Evolutionary conservation across 1,140 invertebrate genomes (phyloP).

Genomic region (Bilobella aurantiaca): DNA sequence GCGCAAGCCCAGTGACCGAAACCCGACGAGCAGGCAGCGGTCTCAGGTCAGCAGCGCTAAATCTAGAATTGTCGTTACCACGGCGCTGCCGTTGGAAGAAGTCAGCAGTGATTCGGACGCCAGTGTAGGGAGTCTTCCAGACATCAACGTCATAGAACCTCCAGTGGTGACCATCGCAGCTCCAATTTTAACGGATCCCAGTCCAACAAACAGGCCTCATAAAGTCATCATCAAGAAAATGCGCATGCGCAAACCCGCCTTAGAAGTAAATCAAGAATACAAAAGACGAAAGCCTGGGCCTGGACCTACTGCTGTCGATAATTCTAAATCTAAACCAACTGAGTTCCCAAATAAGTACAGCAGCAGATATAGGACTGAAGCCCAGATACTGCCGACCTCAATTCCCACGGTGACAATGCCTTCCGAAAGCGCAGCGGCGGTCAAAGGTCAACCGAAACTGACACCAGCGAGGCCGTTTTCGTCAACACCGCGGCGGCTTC

Average conservation of each 20-base stretch:
- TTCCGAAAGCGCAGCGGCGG: background rate
- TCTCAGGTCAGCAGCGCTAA: too few species aligned
- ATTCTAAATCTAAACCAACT: slow-evolving; percentile 1
- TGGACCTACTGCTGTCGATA: too few species aligned
- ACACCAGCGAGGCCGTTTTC: background rate
- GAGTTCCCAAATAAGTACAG: slow-evolving; percentile 14
- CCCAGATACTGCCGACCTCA: background rate
- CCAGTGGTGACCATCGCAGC: background rate
- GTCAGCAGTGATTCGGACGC: too few species aligned
- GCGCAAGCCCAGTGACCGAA: too few species aligned
- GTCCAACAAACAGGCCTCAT: background rate
- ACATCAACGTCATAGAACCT: background rate
- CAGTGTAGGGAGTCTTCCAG: too few species aligned
- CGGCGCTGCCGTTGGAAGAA: too few species aligned
- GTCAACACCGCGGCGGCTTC: background rate
- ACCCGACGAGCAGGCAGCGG: too few species aligned
- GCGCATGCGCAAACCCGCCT: background rate
- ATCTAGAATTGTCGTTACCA: too few species aligned
- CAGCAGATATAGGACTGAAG: background rate
- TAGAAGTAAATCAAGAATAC: background rate
- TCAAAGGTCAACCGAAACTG: background rate
- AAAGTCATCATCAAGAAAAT: background rate
- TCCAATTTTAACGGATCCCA: background rate
- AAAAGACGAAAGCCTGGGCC: too few species aligned
- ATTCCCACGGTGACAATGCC: background rate